Evolutionary conservation across 2,888 invertebrate genomes (phyloP).

Genomic region (Cataglyphis rosenhaueri): DNA sequence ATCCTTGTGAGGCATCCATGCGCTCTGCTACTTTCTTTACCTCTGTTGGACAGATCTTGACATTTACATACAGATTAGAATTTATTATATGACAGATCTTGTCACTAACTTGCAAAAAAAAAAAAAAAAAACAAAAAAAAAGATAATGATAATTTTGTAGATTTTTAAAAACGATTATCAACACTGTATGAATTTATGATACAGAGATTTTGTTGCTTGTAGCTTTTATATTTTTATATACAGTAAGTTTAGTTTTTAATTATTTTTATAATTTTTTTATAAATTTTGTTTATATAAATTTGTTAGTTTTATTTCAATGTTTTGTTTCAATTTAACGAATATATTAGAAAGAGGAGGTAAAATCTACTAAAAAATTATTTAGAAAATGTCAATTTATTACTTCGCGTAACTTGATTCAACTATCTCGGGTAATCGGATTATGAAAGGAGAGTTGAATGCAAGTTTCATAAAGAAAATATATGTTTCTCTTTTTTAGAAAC

Average conservation of each 20-base stretch:
- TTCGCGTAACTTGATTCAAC: background rate
- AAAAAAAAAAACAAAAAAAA: background rate
- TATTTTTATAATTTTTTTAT: background rate
- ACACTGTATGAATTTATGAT: background rate
- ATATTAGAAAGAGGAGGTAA: background rate
- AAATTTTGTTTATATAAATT: background rate
- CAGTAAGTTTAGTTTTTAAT: background rate
- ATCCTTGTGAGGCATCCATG: conserved; percentile 38
- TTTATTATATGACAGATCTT: background rate
- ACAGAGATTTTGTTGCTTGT: background rate
- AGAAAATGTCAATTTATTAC: background rate
- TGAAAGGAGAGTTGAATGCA: background rate
- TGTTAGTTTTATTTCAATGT: background rate
- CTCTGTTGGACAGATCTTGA: background rate
- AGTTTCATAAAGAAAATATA: background rate
- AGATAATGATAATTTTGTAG: background rate
- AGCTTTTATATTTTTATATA: background rate
- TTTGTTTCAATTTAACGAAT: background rate
- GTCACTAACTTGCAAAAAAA: background rate
- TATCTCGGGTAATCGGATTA: background rate
- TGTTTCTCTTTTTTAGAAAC: background rate
- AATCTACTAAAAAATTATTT: background rate
- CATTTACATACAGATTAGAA: background rate
- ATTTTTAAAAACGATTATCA: background rate
- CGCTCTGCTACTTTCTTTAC: background rate